Conservation (phyloP, 2,113 vertebrate genomes). For the Tricholaema leucomelas region DNA sequence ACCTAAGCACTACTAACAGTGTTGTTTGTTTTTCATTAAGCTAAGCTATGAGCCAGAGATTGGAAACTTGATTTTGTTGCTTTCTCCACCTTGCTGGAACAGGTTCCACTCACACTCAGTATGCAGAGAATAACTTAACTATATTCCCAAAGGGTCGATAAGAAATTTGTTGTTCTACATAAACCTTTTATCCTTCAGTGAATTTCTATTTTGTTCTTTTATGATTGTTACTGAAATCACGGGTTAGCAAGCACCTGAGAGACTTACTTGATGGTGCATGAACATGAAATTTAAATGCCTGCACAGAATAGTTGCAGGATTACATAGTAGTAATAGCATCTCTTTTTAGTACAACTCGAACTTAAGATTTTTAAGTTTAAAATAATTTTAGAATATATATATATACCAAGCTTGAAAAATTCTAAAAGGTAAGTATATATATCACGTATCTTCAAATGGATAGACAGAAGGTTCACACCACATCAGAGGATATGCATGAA, state of each 20-base stretch:
- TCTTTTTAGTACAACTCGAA: not conserved
- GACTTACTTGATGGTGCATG: not conserved
- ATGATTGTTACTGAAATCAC: not conserved
- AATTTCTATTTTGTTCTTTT: not conserved
- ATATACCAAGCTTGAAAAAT: not conserved
- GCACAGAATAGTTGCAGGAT: not conserved
- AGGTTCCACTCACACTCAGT: not conserved
- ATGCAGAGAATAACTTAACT: not conserved
- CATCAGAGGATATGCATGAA: not conserved
- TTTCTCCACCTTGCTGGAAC: not conserved
- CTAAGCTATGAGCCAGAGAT: no score
- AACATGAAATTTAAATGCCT: not conserved
- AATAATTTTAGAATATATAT: not conserved
- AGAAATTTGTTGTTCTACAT: not conserved
- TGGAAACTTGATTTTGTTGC: not conserved
- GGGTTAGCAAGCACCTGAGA: not conserved
- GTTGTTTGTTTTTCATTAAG: no score
- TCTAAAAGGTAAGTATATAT: not conserved
- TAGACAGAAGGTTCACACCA: not conserved
- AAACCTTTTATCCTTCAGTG: not conserved
- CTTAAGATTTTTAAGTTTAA: not conserved
- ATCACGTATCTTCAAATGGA: not conserved
- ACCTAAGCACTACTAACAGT: no score
- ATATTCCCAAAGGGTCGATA: not conserved
- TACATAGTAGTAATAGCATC: not conserved